phyloP scores from a whole-genome alignment of 2,888 invertebrate genomes.

The Hirudinaria manillensis region DNA sequence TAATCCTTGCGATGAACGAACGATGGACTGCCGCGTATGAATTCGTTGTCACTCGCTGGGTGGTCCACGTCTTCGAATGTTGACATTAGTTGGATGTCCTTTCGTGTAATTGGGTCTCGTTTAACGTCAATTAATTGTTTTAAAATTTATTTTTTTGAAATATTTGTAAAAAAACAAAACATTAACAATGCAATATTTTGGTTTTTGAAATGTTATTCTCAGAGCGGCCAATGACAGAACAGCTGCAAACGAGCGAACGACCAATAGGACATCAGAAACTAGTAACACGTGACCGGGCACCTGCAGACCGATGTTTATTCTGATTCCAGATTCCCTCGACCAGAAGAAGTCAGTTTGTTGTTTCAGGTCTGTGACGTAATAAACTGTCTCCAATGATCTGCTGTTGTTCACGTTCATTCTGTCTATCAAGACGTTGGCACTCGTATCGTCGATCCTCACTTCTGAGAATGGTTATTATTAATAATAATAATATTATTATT shows the following conservation, averaged over 20 bases:
- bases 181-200: too few species aligned
- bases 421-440: background rate
- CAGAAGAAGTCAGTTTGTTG: slow-evolving; percentile 48
- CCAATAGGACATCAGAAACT: too few species aligned
- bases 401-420: background rate
- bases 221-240: too few species aligned
- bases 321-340: slow-evolving; percentile 46
- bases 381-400: slow-evolving; percentile 42
- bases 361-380: slow-evolving; percentile 48
- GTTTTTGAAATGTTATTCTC: too few species aligned
- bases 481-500: too few species aligned
- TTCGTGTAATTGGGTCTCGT: too few species aligned
- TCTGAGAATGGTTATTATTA: slow-evolving; percentile 1
- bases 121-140: too few species aligned
- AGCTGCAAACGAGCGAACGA: too few species aligned
- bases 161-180: too few species aligned
- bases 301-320: slow-evolving; percentile 47
- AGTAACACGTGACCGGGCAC: slow-evolving; percentile 22
- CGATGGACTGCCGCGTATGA: slow-evolving; percentile 41
- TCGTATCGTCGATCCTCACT: background rate
- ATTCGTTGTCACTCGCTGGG: slow-evolving; percentile 44
- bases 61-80: slow-evolving; percentile 40
- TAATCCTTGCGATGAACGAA: slow-evolving; percentile 41
- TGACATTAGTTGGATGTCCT: slow-evolving; percentile 1
- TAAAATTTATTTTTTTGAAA: too few species aligned